These are phyloP conservation scores for Frieseomelitta varia DNA, from an alignment of 1,140 invertebrate genomes.

Conservation along the genomic window DNA sequence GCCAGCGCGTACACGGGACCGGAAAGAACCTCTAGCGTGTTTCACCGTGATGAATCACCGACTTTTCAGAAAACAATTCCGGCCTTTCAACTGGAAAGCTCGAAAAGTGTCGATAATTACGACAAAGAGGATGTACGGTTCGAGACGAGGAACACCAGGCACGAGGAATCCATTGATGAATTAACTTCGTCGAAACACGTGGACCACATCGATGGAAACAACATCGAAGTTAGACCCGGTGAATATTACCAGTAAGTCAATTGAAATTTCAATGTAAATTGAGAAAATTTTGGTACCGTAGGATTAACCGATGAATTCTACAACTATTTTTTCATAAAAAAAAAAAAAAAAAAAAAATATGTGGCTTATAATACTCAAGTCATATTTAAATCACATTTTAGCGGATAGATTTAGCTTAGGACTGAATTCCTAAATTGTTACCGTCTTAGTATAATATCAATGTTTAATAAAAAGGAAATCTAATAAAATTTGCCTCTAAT, in stretches of 20 bases:
- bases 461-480: too few relatives aligned
- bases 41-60: constrained; percentile 45
- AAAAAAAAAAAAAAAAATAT: not conserved
- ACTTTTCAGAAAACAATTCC: constrained; percentile 70
- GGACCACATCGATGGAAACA: constrained; percentile 77
- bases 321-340: too few relatives aligned
- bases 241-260: constrained; percentile 75
- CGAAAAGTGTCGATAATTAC: constrained; percentile 61
- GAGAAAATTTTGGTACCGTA: not conserved
- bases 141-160: constrained; percentile 28
- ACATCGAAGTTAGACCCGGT: constrained; percentile 78
- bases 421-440: too few relatives aligned
- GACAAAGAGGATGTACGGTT: constrained; percentile 52
- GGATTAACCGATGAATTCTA: too few relatives aligned
- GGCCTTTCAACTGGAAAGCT: constrained; percentile 73
- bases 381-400: too few relatives aligned
- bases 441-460: too few relatives aligned
- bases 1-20: constrained; percentile 70
- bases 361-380: too few relatives aligned
- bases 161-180: constrained; percentile 50
- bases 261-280: not conserved
- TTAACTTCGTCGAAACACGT: constrained; percentile 76
- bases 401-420: too few relatives aligned
- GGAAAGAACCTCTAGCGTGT: constrained; percentile 68
- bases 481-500: too few relatives aligned